phyloP scores from a whole-genome alignment of 2,888 invertebrate genomes.

The Cheilosia vulpina region DNA sequence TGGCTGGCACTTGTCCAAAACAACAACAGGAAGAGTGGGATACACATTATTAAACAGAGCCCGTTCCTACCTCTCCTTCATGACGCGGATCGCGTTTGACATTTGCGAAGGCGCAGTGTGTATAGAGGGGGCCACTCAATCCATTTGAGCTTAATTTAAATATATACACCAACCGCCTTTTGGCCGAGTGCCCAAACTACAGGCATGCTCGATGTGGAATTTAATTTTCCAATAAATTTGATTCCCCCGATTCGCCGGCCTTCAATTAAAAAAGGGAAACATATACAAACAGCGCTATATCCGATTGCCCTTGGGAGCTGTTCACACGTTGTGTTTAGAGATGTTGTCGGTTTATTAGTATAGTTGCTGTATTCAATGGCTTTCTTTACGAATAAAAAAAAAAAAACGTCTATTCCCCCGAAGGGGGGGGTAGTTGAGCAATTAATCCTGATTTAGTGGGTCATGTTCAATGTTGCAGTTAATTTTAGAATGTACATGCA shows the following conservation, averaged over 20 bases:
- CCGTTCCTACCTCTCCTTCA: slow-evolving; percentile 8
- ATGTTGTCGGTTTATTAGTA: not conserved
- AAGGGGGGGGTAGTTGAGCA: slow-evolving; percentile 50
- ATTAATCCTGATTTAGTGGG: slow-evolving; percentile 54
- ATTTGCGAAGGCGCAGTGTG: not conserved
- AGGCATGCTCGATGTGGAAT: slow-evolving; percentile 52
- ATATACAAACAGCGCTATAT: slow-evolving; percentile 1
- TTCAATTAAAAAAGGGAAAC: slow-evolving; percentile 35
- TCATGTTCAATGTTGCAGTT: slow-evolving; percentile 62
- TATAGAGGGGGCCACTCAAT: not conserved
- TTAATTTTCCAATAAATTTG: slow-evolving; percentile 69
- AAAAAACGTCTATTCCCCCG: not conserved
- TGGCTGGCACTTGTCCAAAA: slow-evolving; percentile 61
- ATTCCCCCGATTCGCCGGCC: slow-evolving; percentile 42
- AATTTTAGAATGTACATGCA: slow-evolving; percentile 53
- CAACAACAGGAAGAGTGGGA: slow-evolving; percentile 1
- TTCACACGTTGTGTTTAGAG: slow-evolving; percentile 21
- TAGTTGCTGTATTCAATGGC: slow-evolving; percentile 13
- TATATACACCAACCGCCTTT: slow-evolving; percentile 48
- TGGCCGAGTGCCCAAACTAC: slow-evolving; percentile 55
- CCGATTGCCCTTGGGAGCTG: slow-evolving; percentile 30
- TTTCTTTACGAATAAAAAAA: not conserved
- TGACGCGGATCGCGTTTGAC: slow-evolving; percentile 38
- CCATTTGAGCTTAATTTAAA: slow-evolving; percentile 27
- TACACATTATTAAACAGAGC: not conserved